Evolutionary conservation across 2,888 invertebrate species (phyloP), one percentile per base, ranked within the genome.

Genomic region (Cheilosia grossa): DNA sequence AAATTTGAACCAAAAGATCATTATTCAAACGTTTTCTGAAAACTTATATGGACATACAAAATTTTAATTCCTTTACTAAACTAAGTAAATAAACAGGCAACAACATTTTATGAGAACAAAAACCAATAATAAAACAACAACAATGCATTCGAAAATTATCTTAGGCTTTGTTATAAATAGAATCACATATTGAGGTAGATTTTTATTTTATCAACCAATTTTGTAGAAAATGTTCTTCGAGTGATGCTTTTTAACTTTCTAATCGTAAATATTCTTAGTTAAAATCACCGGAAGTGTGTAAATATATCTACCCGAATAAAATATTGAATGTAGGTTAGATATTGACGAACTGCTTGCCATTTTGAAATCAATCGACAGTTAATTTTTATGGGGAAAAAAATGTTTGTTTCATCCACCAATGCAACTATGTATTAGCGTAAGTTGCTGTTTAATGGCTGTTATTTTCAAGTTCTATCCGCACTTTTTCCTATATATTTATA

Each of bases 121-220:
- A 83, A 67, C 80, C 80, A 85, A 79, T 66, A 74, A 79, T 66
- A 81, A 54, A 44, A 83, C 80, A 82, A 77, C 82, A 80, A 80
- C 69, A 64, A 80, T 56, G 33, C 33, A 70, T 53, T 81, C 63
- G 75, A 80, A 86, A 87, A 87, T 86, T 78, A 85, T 87, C 87
- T 87, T 88, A 87, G 88, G 90, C 90, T 89, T 89, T 89, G 89
- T 89, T 90, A 90, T 89, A 89, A 90, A 90, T 90, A 90, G 90
- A 89, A 87, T 87, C 87, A 86, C 87, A 88, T 83, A 82, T 87
- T 83, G 86, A 87, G 87, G 86, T 87, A 78, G 73, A 82, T 77
- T 75, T 79, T 82, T 75, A 74, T 82, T 85, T 80, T 69, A 81
- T 77, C 75, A 70, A 77, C 59, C 66, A 64, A 64, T 59, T 70